Conservation (phyloP, 2,797 vertebrate species). For the Thamnophis elegans region DNA sequence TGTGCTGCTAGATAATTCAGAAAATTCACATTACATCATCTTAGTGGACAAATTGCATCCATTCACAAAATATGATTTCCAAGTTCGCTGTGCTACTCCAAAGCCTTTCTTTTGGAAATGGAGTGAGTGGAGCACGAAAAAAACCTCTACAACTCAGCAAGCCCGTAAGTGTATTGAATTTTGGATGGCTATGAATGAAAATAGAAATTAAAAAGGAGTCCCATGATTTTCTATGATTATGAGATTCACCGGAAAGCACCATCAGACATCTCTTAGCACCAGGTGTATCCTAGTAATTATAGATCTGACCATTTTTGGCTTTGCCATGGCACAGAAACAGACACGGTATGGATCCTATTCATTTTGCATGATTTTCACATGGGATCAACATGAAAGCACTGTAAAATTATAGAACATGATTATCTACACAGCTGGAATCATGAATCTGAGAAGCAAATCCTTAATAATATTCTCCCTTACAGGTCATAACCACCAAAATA, state of each 20-base stretch:
- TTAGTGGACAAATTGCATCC: conserved; percentile 60
- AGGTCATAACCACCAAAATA: background rate
- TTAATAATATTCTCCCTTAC: background rate
- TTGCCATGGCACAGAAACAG: background rate
- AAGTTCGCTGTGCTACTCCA: conserved; percentile 65
- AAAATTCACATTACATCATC: conserved; percentile 55
- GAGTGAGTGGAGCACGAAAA: conserved; percentile 71
- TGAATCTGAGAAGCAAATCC: background rate
- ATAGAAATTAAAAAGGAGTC: background rate
- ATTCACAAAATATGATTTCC: conserved; percentile 66
- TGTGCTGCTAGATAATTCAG: conserved; percentile 58
- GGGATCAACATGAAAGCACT: background rate
- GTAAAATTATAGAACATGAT: background rate
- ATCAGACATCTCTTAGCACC: background rate
- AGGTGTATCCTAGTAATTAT: background rate
- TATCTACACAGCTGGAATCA: background rate
- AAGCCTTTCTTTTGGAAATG: conserved; percentile 77
- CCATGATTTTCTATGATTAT: background rate
- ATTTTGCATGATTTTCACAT: background rate
- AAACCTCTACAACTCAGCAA: conserved; percentile 62
- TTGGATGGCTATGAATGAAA: background rate
- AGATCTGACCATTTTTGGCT: background rate
- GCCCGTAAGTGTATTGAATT: conserved; percentile 66
- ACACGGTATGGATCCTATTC: background rate
- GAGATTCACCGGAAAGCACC: background rate